Conservation (phyloP, 1,140 invertebrate genomes). For the Hylaeus anthracinus region DNA sequence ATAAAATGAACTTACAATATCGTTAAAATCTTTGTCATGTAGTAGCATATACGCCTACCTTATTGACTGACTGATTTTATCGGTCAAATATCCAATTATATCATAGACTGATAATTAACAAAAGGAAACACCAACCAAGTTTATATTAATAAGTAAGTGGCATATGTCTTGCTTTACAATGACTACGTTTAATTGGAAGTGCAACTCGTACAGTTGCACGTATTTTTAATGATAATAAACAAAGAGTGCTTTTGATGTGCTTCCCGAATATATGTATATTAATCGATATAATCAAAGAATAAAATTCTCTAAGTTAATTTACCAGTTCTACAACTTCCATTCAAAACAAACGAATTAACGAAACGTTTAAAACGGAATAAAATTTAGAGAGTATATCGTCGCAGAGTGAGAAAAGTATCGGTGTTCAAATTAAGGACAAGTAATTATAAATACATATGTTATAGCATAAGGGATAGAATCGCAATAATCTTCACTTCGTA, state of each 20-base stretch:
- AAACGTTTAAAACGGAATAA: constrained; percentile 4
- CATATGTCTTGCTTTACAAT: constrained; percentile 60
- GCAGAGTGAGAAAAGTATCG: constrained; percentile 37
- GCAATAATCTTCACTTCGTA: constrained; percentile 14
- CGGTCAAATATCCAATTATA: constrained; percentile 71
- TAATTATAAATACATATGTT: constrained; percentile 42
- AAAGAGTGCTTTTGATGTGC: constrained; percentile 38
- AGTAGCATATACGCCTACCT: constrained; percentile 64
- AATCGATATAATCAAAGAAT: background rate
- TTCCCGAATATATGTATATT: constrained; percentile 30
- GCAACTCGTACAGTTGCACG: constrained; percentile 7
- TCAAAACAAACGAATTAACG: background rate
- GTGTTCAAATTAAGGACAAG: constrained; percentile 39
- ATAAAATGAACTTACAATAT: background rate
- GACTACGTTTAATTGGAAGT: constrained; percentile 34
- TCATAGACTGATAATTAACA: constrained; percentile 74
- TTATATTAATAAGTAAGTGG: constrained; percentile 56
- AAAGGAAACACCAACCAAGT: constrained; percentile 66
- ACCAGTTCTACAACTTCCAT: background rate
- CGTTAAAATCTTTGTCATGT: constrained; percentile 60
- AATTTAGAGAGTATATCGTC: constrained; percentile 34
- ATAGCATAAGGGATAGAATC: constrained; percentile 29
- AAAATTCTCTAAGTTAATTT: background rate
- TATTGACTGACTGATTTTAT: constrained; percentile 65
- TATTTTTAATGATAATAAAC: constrained; percentile 34